Conservation (phyloP, 2,888 invertebrate genomes). For the Acronicta aceris region DNA sequence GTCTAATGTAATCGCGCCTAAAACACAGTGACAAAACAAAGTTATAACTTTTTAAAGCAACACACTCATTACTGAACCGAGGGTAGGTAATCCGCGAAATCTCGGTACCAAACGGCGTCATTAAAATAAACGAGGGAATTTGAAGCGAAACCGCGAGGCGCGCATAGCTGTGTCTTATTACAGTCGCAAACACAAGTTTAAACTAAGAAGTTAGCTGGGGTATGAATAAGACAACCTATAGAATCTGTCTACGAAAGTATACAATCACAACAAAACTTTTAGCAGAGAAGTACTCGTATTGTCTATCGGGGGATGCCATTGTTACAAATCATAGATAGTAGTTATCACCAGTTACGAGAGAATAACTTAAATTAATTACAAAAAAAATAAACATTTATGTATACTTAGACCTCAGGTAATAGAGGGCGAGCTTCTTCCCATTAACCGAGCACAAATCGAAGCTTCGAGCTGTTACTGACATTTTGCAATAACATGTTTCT, state of each 20-base stretch:
- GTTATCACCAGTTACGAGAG: no score
- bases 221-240: constrained; percentile 27
- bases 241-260: not conserved
- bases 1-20: constrained; percentile 5
- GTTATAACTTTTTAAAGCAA: constrained; percentile 47
- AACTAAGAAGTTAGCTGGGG: constrained; percentile 11
- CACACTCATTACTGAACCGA: constrained; percentile 31
- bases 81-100: constrained; percentile 46
- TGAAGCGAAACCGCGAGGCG: constrained; percentile 40
- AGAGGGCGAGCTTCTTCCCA: no score
- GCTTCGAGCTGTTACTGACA: no score
- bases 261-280: not conserved
- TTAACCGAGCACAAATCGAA: no score
- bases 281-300: not conserved
- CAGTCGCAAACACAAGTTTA: constrained; percentile 37
- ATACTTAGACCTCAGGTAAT: no score
- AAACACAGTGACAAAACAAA: constrained; percentile 10
- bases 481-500: no score
- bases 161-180: constrained; percentile 35
- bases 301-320: no score
- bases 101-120: constrained; percentile 45
- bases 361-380: no score
- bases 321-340: no score
- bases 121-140: constrained; percentile 55
- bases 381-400: no score